Conservation (phyloP, 2,888 invertebrate species). For the Heliconius charithonia region DNA sequence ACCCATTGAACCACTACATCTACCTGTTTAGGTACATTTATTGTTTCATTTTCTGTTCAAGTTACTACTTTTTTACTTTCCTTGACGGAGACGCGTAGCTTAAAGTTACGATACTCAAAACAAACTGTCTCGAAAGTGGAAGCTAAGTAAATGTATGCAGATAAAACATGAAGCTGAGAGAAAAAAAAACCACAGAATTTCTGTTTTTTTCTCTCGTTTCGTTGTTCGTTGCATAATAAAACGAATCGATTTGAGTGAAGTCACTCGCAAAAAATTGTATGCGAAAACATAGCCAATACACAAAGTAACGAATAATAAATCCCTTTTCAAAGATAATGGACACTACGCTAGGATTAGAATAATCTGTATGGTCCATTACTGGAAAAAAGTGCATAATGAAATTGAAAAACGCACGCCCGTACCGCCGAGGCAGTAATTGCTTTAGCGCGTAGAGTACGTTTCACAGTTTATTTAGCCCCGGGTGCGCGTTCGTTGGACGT, state of each 20-base stretch:
- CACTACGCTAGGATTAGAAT: slow-evolving; percentile 32
- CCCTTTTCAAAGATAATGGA: slow-evolving; percentile 28
- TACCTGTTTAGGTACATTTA: no score
- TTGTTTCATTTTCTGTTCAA: no score
- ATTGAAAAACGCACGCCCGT: slow-evolving; percentile 24
- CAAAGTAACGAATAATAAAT: slow-evolving; percentile 21
- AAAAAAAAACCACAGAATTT: neutral
- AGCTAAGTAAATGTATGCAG: no score
- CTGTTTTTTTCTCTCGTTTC: no score
- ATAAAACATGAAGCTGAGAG: neutral
- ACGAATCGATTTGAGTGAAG: neutral
- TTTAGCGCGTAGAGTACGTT: slow-evolving; percentile 32
- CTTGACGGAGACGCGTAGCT: no score
- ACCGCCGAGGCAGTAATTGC: slow-evolving; percentile 26
- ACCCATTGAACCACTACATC: no score
- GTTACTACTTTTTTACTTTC: no score
- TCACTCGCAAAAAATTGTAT: neutral
- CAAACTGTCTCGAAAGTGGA: no score
- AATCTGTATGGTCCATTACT: slow-evolving; percentile 31
- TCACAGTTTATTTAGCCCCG: slow-evolving; percentile 33
- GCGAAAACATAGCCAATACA: neutral
- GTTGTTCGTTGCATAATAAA: no score
- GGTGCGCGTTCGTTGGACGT: slow-evolving; percentile 18
- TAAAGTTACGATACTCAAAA: no score
- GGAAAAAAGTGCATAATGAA: slow-evolving; percentile 33